Evolutionary conservation across 2,113 vertebrate species (phyloP), one percentile per base, ranked within the genome.

Genomic region (Agapornis roseicollis): DNA sequence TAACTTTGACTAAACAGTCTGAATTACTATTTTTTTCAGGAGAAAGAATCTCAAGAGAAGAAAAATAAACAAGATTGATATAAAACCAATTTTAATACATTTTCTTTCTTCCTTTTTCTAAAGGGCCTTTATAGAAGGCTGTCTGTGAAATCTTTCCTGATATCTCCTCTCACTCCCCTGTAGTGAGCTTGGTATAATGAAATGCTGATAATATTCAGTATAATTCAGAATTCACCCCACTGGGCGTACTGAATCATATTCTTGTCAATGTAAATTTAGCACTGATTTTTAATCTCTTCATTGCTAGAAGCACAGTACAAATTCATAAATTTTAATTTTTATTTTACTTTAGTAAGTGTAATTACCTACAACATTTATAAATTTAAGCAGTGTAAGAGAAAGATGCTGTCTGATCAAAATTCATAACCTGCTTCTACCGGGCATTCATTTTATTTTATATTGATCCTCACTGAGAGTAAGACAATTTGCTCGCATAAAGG

Each of bases 301-400:
- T 95, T 92, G 88, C 91, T 90, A 68, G 83, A 19, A 93, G 89
- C 82, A 94, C 50, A 87, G 89, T 76, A 96, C 74, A 93, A 92
- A 96, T 90, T 88, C 81, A 95, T 97, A 96, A 77, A 95, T 96
- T 95, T 95, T 91, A 93, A 95, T 97, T 97, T 95, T 96, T 88
- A 94, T 95, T 97, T 96, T 96, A 89, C 88, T 93, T 88, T 95
- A 94, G 80, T 95, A 91, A 93, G 39, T 94, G 77, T 82, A 97
- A 97, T 96, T 97, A 96, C 90, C 84, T 86, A 94, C 80, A 96
- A 90, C 74, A 79, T 73, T 94, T 89, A 69, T 82, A 91, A 95
- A 96, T 93, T 86, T 93, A 95, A 92, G 61, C 35, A 56, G 24
- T 28, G 49, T 69, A 91, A 90, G 49, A 58, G 74, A 95, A 94